phyloP scores from a whole-genome alignment of 2,113 vertebrate genomes.

The Lasiurus cinereus region DNA sequence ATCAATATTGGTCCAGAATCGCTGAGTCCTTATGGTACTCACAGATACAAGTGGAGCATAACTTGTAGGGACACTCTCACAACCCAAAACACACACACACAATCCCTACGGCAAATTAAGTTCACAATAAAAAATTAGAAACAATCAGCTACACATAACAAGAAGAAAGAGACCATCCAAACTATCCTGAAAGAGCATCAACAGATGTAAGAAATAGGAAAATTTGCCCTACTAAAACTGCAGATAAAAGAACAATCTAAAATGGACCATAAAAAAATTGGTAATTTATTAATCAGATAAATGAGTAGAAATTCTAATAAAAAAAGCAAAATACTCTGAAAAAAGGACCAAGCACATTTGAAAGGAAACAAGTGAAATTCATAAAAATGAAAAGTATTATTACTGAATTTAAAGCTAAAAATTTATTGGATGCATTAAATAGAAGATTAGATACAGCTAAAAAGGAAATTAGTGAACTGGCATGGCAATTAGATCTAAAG shows the following conservation, averaged over 20 bases:
- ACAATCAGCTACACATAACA: neutral
- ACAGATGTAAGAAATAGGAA: neutral
- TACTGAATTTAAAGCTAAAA: slow-evolving; percentile 34
- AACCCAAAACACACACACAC: neutral
- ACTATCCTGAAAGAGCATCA: neutral
- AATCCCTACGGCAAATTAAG: neutral
- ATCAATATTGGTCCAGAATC: neutral
- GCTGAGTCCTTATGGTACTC: neutral
- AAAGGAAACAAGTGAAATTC: slow-evolving; percentile 44
- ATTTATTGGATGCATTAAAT: neutral
- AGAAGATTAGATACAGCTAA: neutral
- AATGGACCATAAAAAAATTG: neutral
- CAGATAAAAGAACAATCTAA: neutral
- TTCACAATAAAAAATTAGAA: slow-evolving; percentile 24
- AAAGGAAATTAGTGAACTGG: slow-evolving; percentile 42
- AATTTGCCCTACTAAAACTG: neutral
- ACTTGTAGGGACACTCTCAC: neutral
- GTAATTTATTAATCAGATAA: slow-evolving; percentile 7
- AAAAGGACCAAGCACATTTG: slow-evolving; percentile 30
- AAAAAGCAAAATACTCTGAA: slow-evolving; percentile 21
- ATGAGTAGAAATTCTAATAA: slow-evolving; percentile 18
- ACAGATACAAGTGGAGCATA: neutral
- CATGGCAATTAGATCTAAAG: neutral
- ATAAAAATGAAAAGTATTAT: neutral
- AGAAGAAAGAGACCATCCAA: neutral